Conservation (phyloP, 2,797 vertebrate species). For the Chelidonichthys spinosus region DNA sequence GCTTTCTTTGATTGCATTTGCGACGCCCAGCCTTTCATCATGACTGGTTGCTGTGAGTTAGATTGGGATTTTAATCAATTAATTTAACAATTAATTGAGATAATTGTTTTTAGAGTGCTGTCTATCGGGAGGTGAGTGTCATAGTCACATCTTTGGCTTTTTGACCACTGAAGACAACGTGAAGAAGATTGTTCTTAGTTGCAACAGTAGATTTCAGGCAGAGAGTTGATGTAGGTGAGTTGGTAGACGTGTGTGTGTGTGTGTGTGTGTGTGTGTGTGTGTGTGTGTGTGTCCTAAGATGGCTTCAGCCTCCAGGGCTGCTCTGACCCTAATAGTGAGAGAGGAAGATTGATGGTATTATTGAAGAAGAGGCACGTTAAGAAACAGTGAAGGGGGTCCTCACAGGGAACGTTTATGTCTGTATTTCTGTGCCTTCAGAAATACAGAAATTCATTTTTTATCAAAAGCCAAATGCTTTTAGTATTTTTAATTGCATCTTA, state of each 20-base stretch:
- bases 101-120: neutral
- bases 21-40: no score
- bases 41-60: neutral
- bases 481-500: neutral
- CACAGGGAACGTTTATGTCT: neutral
- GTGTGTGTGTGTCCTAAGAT: constrained; percentile 40
- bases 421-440: neutral
- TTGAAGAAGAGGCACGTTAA: constrained; percentile 19
- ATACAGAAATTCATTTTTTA: no score
- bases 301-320: constrained; percentile 45
- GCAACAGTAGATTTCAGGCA: constrained; percentile 11
- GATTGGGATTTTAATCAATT: neutral
- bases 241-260: neutral
- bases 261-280: no score
- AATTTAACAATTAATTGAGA: neutral
- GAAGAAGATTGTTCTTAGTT: neutral
- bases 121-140: neutral
- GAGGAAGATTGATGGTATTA: constrained; percentile 25
- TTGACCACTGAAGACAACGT: neutral
- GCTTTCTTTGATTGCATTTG: neutral
- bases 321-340: constrained; percentile 33
- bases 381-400: neutral
- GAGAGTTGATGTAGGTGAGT: constrained; percentile 27
- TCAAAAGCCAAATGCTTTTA: neutral
- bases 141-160: neutral